These are phyloP conservation scores for Xerus rutilus DNA, from an alignment of 2,797 vertebrate genomes.

Conservation along the genomic window DNA sequence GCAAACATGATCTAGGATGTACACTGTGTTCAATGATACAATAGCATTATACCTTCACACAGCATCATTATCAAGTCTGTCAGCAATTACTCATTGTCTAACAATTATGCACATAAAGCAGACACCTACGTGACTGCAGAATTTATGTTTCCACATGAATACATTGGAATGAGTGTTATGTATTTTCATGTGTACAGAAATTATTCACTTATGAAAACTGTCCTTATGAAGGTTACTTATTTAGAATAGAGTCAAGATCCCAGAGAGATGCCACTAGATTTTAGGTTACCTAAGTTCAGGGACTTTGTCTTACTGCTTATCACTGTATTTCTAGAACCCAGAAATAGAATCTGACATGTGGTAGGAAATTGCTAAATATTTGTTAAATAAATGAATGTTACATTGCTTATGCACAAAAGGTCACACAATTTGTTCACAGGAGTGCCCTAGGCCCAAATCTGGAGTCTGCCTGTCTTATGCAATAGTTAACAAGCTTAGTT, in stretches of 20 bases:
- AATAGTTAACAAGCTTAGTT: slow-evolving; percentile 56
- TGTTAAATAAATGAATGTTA: slow-evolving; percentile 64
- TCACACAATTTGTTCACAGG: slow-evolving; percentile 35
- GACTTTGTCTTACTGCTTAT: neutral
- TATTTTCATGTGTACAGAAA: neutral
- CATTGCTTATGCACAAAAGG: slow-evolving; percentile 45
- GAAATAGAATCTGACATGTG: neutral
- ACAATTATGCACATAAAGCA: neutral
- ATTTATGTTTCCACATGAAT: neutral
- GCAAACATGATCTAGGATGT: neutral
- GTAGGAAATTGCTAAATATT: slow-evolving; percentile 48
- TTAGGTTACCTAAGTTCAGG: neutral
- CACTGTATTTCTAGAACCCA: slow-evolving; percentile 47
- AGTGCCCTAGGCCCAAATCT: slow-evolving; percentile 44
- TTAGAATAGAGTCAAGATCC: neutral
- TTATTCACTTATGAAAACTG: neutral
- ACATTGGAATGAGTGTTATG: neutral
- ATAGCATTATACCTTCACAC: neutral
- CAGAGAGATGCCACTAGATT: neutral
- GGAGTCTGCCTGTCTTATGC: slow-evolving; percentile 36
- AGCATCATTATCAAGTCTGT: neutral
- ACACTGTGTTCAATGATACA: neutral
- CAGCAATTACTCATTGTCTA: neutral
- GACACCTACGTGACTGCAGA: neutral
- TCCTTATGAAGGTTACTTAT: neutral